These are phyloP conservation scores for Monomorium pharaonis DNA, from an alignment of 1,140 invertebrate species.

Conservation along the genomic window DNA sequence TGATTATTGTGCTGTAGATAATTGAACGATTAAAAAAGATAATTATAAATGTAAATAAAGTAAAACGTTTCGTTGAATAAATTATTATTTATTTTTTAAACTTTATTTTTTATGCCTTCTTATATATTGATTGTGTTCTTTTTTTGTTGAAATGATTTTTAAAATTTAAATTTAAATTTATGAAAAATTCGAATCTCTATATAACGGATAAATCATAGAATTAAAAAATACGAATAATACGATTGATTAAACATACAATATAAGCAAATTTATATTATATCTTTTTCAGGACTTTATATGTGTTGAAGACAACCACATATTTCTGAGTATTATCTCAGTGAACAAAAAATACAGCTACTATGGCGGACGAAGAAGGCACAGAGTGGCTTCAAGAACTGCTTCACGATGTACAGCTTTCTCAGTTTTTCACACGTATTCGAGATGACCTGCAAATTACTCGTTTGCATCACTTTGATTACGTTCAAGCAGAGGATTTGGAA, in stretches of 20 bases:
- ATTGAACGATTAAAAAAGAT: too few species aligned
- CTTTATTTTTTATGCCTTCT: too few species aligned
- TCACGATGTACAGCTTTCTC: slow-evolving; percentile 95
- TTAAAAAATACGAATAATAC: not conserved
- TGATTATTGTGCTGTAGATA: too few species aligned
- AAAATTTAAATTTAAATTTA: not conserved
- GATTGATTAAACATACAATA: not conserved
- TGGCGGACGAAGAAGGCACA: slow-evolving; percentile 87
- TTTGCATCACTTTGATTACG: slow-evolving; percentile 98
- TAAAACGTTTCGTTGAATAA: too few species aligned
- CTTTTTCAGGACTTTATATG: not conserved
- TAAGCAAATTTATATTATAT: not conserved
- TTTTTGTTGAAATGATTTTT: not conserved
- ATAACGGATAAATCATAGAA: not conserved
- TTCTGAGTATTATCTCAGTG: not conserved
- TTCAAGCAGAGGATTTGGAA: slow-evolving; percentile 96
- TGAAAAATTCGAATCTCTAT: not conserved
- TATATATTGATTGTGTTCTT: too few species aligned
- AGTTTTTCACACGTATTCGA: slow-evolving; percentile 95
- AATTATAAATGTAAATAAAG: too few species aligned
- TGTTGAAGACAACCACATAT: not conserved
- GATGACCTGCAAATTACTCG: slow-evolving; percentile 97
- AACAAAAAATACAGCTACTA: slow-evolving; percentile 53
- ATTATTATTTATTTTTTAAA: too few species aligned
- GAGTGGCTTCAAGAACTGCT: slow-evolving; percentile 95